Evolutionary conservation across 2,797 vertebrate species (phyloP), one percentile per base, ranked within the genome.

Genomic region (Anableps anableps): DNA sequence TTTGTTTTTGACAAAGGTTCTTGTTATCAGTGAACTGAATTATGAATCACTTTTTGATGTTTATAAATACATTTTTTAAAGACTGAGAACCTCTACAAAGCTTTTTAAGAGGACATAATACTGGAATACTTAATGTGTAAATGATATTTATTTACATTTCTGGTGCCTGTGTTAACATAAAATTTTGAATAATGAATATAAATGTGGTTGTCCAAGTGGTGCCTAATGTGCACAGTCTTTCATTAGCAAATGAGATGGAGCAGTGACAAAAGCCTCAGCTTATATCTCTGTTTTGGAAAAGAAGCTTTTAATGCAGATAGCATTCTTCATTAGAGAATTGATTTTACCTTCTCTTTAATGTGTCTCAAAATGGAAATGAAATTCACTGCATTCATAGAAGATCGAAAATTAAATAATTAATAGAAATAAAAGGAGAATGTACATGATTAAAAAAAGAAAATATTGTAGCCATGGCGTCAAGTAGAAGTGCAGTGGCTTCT

Each of bases 111-210:
- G 75, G 72, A 78, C 76, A 48, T 75, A 76, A 36, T 84, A 45
- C 81, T 78, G 77, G 81, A 86, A 83, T 71, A 58, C 83, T 90
- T 78, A 80, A 72, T 82, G 88, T 89, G 81, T 84, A 83, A 92
- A 82, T 80, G 29, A 90, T 89, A 82, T 87, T 89, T 90, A 86
- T 88, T 91, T 89, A 88, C 79, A 83, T 83, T 83, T 64, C 62
- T 66, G 68, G 75, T 71, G 80, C 91, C 81, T 88, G 84, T 78
- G 82, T 86, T 85, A 88, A 85, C 74, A 86, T 90, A 89, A 55
- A 83, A 73, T 88, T 88, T 89, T 87, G 79, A 78, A 86, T 88
- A 88, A 92, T 92, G 87, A 92, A 90, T 90, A 89, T 83, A 75
- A 89, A 93, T 89, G 90, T 82, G 85, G 79, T 87, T 70, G 75